Percentiles rank a stretch among this genome's conserved stretches.
Evolutionary conservation across 1,140 invertebrate genomes (phyloP).

Genomic region (Caligus rogercresseyi): DNA sequence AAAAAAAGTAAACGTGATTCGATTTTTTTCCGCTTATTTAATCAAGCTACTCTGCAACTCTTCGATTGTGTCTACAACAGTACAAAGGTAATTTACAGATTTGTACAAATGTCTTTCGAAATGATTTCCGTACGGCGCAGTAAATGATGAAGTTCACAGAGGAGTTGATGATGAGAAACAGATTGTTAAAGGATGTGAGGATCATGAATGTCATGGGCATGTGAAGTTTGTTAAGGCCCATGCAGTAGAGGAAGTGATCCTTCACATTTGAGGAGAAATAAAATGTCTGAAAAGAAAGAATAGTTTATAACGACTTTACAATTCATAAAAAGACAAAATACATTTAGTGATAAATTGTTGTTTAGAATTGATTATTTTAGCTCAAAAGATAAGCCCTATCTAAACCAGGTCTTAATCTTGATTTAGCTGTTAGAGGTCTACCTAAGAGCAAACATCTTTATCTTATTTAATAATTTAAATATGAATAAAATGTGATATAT

Average conservation of each 20-base stretch:
- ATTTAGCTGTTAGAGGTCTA: neutral
- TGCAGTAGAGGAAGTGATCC: slow-evolving; percentile 8
- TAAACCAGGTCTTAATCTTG: neutral
- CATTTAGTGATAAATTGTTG: neutral
- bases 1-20: too few relatives aligned
- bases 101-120: slow-evolving; percentile 5
- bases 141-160: slow-evolving; percentile 16
- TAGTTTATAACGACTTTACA: too few relatives aligned
- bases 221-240: neutral
- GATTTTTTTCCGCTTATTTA: too few relatives aligned
- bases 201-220: slow-evolving; percentile 6
- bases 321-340: neutral
- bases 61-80: too few relatives aligned
- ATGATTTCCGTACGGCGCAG: slow-evolving; percentile 13
- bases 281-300: slow-evolving; percentile 3
- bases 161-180: slow-evolving; percentile 12
- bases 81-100: too few relatives aligned
- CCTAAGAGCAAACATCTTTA: neutral
- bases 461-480: neutral
- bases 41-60: too few relatives aligned
- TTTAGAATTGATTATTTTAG: neutral
- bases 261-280: slow-evolving; percentile 1
- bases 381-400: too few relatives aligned
- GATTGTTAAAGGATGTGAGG: slow-evolving; percentile 14
- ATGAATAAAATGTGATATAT: too few relatives aligned